A percentile compares a stretch with the other conserved stretches of the same genome.
These are phyloP conservation scores for Phragmatobia fuliginosa DNA, from an alignment of 2,888 invertebrate genomes.

Conservation along the genomic window DNA sequence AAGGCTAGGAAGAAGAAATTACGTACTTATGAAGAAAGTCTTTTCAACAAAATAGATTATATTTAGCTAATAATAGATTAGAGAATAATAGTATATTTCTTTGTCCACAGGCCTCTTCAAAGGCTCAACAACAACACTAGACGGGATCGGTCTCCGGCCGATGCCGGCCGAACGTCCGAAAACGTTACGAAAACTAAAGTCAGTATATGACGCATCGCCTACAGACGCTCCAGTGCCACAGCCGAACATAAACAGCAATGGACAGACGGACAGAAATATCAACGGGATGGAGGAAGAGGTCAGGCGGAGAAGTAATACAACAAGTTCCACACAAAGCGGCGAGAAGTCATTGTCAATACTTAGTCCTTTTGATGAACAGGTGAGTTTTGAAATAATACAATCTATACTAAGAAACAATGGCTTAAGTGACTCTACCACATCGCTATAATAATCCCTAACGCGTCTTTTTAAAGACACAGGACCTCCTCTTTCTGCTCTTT, in stretches of 20 bases:
- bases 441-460: no score
- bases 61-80: no score
- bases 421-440: not conserved
- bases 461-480: no score
- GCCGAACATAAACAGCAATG: slow-evolving; percentile 77
- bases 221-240: slow-evolving; percentile 69
- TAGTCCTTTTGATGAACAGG: slow-evolving; percentile 95
- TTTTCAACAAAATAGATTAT: not conserved
- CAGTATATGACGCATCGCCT: slow-evolving; percentile 89
- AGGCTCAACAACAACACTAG: slow-evolving; percentile 91
- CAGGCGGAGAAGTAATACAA: slow-evolving; percentile 77
- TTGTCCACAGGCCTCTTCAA: slow-evolving; percentile 91
- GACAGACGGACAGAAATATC: slow-evolving; percentile 69
- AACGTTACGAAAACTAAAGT: slow-evolving; percentile 91
- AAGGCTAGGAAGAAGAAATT: no score
- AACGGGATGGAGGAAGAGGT: slow-evolving; percentile 85
- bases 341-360: slow-evolving; percentile 88
- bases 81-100: slow-evolving; percentile 16
- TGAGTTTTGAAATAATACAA: slow-evolving; percentile 41
- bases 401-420: not conserved
- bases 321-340: slow-evolving; percentile 77
- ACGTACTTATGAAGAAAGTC: no score
- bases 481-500: no score
- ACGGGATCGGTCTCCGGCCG: slow-evolving; percentile 87
- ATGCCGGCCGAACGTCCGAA: slow-evolving; percentile 90